Percentiles rank a stretch among this genome's conserved stretches.
Conservation (phyloP, 2,113 vertebrate genomes). For the Egretta garzetta region DNA sequence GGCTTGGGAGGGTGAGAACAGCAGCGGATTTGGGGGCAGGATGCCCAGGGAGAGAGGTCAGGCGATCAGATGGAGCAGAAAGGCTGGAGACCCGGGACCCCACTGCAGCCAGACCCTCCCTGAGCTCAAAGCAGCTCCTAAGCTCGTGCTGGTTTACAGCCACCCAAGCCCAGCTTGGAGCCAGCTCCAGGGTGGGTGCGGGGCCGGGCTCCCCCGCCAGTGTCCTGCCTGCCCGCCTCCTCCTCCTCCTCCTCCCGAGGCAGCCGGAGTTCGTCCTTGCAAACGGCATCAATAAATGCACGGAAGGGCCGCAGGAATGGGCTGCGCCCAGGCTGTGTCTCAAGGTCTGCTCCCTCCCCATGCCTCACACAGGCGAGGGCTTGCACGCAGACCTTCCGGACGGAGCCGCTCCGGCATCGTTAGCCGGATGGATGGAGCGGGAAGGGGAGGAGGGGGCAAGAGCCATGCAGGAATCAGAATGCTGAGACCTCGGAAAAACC, state of each 20-base stretch:
- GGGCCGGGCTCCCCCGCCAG: accelerated
- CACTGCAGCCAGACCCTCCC: background rate
- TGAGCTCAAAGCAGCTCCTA: background rate
- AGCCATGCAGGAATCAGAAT: background rate
- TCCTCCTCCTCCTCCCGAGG: background rate
- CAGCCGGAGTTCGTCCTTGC: background rate
- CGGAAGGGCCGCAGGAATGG: background rate
- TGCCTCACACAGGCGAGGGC: background rate
- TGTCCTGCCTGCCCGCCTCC: background rate
- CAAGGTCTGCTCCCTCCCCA: background rate
- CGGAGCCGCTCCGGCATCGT: background rate
- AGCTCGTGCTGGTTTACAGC: background rate
- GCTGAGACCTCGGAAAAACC: background rate
- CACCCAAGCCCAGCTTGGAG: background rate
- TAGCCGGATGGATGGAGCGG: background rate
- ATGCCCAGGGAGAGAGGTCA: background rate
- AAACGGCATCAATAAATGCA: background rate
- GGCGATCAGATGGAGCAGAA: background rate
- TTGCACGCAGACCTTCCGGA: background rate
- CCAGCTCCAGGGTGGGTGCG: background rate
- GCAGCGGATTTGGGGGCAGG: background rate
- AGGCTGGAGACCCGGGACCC: accelerated
- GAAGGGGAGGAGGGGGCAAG: background rate
- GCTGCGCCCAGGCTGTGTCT: background rate
- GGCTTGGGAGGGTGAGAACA: background rate